These are phyloP conservation scores for Aegotheles bennettii DNA, from an alignment of 2,113 vertebrate species.

Conservation along the genomic window DNA sequence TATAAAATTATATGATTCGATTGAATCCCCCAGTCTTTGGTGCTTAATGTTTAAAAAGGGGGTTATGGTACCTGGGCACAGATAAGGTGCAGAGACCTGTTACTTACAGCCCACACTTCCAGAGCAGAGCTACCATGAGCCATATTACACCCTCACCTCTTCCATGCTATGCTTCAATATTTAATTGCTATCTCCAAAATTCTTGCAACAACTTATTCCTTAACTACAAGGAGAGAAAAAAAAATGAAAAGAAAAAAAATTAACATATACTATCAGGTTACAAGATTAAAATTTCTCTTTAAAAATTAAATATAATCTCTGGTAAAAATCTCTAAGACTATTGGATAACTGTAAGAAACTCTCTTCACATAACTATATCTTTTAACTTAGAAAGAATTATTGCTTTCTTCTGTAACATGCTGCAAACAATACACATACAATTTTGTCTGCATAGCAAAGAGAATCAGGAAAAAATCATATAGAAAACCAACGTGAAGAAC, in stretches of 20 bases:
- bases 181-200: neutral
- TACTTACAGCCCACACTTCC: neutral
- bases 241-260: too few species aligned
- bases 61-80: neutral
- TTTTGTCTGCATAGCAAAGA: neutral
- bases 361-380: neutral
- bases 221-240: fast-evolving
- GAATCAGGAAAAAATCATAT: neutral
- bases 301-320: neutral
- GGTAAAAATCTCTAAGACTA: neutral
- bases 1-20: neutral
- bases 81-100: neutral
- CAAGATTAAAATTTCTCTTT: neutral
- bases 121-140: neutral
- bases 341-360: neutral
- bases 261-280: too few species aligned
- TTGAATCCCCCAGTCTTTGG: neutral
- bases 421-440: neutral
- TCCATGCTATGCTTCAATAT: neutral
- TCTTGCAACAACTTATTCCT: neutral
- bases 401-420: neutral
- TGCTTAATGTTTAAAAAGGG: neutral
- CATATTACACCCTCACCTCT: neutral
- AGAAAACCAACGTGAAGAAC: neutral
- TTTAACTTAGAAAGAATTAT: neutral